Conservation (phyloP, 1,140 invertebrate genomes). For the Ericerus pela region DNA sequence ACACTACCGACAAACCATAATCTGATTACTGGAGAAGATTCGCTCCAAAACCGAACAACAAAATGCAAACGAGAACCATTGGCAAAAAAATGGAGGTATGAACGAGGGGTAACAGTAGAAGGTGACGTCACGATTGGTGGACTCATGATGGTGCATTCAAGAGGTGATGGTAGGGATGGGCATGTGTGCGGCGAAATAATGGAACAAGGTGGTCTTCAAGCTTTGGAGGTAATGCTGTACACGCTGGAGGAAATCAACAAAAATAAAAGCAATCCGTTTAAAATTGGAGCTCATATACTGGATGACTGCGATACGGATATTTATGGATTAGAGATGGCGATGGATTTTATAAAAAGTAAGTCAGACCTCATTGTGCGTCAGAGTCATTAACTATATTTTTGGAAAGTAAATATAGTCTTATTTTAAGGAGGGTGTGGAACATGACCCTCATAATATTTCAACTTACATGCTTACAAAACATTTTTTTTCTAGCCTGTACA, state of each 20-base stretch:
- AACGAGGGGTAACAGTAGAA: slow-evolving; percentile 62
- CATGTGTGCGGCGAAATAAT: slow-evolving; percentile 76
- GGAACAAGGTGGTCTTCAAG: slow-evolving; percentile 85
- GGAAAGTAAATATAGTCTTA: too few relatives aligned
- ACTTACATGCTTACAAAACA: too few relatives aligned
- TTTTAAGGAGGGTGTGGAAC: too few relatives aligned
- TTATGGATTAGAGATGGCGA: slow-evolving; percentile 87
- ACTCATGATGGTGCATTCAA: slow-evolving; percentile 79
- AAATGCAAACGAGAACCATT: too few relatives aligned
- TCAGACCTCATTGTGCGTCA: background rate
- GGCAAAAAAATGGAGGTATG: slow-evolving; percentile 54
- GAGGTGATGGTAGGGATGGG: slow-evolving; percentile 59
- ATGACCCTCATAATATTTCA: too few relatives aligned
- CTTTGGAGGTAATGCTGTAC: slow-evolving; percentile 82
- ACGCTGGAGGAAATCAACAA: slow-evolving; percentile 72
- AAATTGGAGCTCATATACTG: slow-evolving; percentile 72
- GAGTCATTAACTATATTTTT: background rate
- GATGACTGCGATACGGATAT: slow-evolving; percentile 95
- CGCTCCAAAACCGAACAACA: too few relatives aligned
- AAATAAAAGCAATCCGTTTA: slow-evolving; percentile 48
- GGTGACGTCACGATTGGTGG: slow-evolving; percentile 74
- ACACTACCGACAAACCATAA: too few relatives aligned
- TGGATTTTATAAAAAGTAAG: slow-evolving; percentile 94
- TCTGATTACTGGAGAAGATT: too few relatives aligned
- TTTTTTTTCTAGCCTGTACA: too few relatives aligned